Evolutionary conservation across 35 echinoderm and acorn worm species (phyloP).

Genomic region (Holothuria glaberrima): DNA sequence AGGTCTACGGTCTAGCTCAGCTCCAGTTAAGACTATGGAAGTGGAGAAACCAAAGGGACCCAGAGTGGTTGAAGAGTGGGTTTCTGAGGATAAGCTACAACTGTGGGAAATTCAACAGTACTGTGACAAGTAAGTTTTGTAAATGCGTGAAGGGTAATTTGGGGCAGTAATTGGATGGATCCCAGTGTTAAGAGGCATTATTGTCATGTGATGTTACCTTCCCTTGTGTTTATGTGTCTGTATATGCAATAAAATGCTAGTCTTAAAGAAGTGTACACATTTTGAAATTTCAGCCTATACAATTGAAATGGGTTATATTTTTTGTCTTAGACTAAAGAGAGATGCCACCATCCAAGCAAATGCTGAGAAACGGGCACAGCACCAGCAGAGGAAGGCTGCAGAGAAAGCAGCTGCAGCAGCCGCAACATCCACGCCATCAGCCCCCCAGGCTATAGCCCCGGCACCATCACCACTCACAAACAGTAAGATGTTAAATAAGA

Average conservation of each 20-base stretch:
- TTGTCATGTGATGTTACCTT: too few species aligned
- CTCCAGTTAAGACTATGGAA: conserved; percentile 61
- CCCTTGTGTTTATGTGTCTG: too few species aligned
- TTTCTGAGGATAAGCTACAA: conserved; percentile 83
- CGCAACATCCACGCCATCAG: background rate
- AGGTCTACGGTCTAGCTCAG: conserved; percentile 86
- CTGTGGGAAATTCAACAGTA: conserved; percentile 92
- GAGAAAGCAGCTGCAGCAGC: conserved; percentile 45
- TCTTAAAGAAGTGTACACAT: too few species aligned
- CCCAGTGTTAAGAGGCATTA: too few species aligned
- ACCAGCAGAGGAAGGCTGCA: conserved; percentile 44
- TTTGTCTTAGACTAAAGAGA: conserved; percentile 35
- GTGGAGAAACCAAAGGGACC: conserved; percentile 77
- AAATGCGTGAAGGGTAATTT: too few species aligned
- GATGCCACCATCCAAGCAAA: conserved; percentile 53
- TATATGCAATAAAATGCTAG: too few species aligned
- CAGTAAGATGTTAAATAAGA: conserved; percentile 23
- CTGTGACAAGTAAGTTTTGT: conserved; percentile 77
- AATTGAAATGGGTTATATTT: background rate
- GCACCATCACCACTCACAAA: conserved; percentile 16
- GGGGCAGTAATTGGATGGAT: too few species aligned
- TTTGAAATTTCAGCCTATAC: too few species aligned
- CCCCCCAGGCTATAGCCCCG: background rate
- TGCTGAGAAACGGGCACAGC: conserved; percentile 41
- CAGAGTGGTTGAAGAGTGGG: conserved; percentile 76